phyloP scores from a whole-genome alignment of 1,140 invertebrate species.

The Lamellibrachia luymesi region DNA sequence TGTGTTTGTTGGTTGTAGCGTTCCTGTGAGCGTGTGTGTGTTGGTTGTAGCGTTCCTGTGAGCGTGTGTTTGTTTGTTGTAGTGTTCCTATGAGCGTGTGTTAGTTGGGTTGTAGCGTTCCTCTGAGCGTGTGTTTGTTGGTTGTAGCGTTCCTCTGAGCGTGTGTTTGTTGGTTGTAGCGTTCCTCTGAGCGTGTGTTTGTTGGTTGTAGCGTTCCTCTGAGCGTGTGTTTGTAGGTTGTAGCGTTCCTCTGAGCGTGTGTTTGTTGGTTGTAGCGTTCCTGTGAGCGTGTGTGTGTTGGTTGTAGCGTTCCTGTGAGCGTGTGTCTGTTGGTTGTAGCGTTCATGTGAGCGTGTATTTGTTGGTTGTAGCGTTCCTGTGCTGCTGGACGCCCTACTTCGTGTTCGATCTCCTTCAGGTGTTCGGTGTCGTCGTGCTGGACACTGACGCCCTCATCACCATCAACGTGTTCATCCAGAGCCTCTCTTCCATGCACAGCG shows the following conservation, averaged over 20 bases:
- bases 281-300: constrained; percentile 61
- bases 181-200: too few relatives aligned
- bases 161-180: too few relatives aligned
- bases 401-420: constrained; percentile 90
- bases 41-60: too few relatives aligned
- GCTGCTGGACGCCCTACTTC: constrained; percentile 95
- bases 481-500: constrained; percentile 86
- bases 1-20: too few relatives aligned
- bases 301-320: too few relatives aligned
- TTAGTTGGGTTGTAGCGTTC: background rate
- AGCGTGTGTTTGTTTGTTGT: too few relatives aligned
- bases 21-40: too few relatives aligned
- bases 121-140: too few relatives aligned
- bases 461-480: constrained; percentile 90
- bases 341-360: background rate
- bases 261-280: constrained; percentile 70
- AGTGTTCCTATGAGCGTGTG: background rate
- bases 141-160: too few relatives aligned
- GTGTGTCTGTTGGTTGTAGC: too few relatives aligned
- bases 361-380: constrained; percentile 76
- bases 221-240: too few relatives aligned
- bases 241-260: background rate
- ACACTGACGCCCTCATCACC: constrained; percentile 73
- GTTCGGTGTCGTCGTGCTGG: constrained; percentile 77
- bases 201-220: too few relatives aligned